Conservation (phyloP, 1,140 invertebrate species). For the Trichonephila inaurata region DNA sequence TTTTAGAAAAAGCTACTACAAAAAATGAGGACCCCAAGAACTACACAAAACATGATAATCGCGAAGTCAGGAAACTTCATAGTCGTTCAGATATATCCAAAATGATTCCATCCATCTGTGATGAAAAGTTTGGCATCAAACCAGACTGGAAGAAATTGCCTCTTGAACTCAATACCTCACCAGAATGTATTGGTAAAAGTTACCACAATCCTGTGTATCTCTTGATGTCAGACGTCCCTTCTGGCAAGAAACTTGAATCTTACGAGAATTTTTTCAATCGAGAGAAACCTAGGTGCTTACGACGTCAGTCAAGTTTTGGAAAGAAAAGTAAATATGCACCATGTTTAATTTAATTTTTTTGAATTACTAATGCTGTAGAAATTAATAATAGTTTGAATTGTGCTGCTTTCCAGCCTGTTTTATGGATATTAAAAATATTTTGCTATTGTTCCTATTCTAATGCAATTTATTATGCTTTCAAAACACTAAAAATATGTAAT, state of each 20-base stretch:
- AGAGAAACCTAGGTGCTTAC: conserved; percentile 39
- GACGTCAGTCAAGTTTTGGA: conserved; percentile 60
- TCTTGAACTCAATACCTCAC: conserved; percentile 6
- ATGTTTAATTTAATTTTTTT: too few species aligned
- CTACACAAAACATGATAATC: conserved; percentile 56
- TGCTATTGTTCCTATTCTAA: too few species aligned
- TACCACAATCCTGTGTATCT: conserved; percentile 76
- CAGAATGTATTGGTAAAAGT: conserved; percentile 40
- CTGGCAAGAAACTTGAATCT: conserved; percentile 58
- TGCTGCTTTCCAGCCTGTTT: too few species aligned
- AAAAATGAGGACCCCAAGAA: conserved; percentile 40
- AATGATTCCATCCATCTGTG: conserved; percentile 74
- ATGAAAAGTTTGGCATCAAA: conserved; percentile 44
- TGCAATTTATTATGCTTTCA: too few species aligned
- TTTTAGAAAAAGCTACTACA: background rate
- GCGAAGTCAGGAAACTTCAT: conserved; percentile 52
- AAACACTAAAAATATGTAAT: too few species aligned
- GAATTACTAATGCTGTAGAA: too few species aligned
- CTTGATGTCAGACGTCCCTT: conserved; percentile 75
- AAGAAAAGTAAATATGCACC: conserved; percentile 44
- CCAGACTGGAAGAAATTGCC: conserved; percentile 58
- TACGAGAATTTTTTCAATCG: conserved; percentile 47
- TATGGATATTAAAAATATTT: too few species aligned
- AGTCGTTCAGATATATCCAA: conserved; percentile 77
- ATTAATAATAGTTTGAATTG: too few species aligned